Percentiles rank a stretch among this genome's conserved stretches.
phyloP scores from a whole-genome alignment of 2,888 invertebrate genomes.

The Lucinisca nassula region DNA sequence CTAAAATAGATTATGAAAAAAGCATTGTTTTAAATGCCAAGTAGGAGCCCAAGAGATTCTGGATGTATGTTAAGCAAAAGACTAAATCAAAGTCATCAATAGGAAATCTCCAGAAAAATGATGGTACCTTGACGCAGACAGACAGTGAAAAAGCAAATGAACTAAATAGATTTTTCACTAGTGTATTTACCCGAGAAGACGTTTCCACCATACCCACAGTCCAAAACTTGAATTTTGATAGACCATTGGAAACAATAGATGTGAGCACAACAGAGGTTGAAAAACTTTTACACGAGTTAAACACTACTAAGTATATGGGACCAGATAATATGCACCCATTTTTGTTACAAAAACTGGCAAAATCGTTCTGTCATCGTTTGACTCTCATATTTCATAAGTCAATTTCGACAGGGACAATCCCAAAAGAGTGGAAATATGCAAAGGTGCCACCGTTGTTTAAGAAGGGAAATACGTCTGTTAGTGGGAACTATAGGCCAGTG shows the following conservation, averaged over 20 bases:
- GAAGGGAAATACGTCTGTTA: background rate
- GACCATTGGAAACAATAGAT: constrained; percentile 10
- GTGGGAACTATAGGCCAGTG: background rate
- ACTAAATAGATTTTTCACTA: constrained; percentile 18
- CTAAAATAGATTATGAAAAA: constrained; percentile 27
- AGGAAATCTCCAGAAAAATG: background rate
- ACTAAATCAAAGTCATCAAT: constrained; percentile 6
- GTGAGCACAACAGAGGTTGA: background rate
- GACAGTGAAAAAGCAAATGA: constrained; percentile 24
- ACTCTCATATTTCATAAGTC: constrained; percentile 5
- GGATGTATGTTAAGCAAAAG: constrained; percentile 26
- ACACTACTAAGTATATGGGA: constrained; percentile 12
- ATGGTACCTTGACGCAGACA: background rate
- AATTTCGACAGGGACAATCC: background rate
- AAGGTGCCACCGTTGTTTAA: background rate
- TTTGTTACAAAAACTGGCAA: constrained; percentile 4
- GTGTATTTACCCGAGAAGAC: constrained; percentile 30
- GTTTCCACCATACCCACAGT: constrained; percentile 13
- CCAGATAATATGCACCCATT: constrained; percentile 18
- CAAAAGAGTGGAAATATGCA: constrained; percentile 8
- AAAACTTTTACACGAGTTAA: constrained; percentile 5
- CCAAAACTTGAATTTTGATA: constrained; percentile 1
- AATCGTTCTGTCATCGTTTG: background rate
- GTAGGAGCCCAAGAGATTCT: constrained; percentile 23
- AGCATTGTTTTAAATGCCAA: constrained; percentile 22